Base-by-base conservation (phyloP, 2,888 invertebrate genomes). In the Diaphora mendica region DNA sequence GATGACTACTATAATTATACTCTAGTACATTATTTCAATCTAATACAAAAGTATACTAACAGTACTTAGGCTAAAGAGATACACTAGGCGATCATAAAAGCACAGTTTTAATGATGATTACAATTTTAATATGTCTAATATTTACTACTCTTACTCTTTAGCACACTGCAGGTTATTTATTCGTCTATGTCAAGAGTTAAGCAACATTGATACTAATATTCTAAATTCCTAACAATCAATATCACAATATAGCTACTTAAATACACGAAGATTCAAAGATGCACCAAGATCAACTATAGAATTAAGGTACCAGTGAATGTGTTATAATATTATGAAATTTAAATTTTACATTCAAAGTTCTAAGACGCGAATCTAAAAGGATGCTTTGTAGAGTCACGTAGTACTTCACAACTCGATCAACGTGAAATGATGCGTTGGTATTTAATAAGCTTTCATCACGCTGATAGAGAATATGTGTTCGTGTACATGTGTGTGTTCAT, bases 211-310 rank as follows among this genome's bases (percentile, higher is more conserved):
- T 87, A 80, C 85, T 88, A 88, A 83, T 79, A 74, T 78, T 74
- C 88, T 90, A 89, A 86, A 82, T 82, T 86, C 89, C 91, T 93
- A 93, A 89, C 89, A 91, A 89, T 91, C 89, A 92, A 92, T 94
- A 94, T 94, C 93, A 94, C 94, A 94, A 92, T 93, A 91, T 91
- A 89, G 88, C 91, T 92, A 94, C 90, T 87, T 89, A 87, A 88
- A 86, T 89, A 88, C 80, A 89, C 79, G 83, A 84, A 89, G 85
- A 91, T 87, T 83, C 80, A 85, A 88, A 88, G 87, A 90, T 92
- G 91, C 90, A 86, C 89, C 88, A 91, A 91, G 88, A 85, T 74
- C 77, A 78, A 87, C 85, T 81, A 87, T 84, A 81, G 26, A 20
- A 48, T 26, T 85, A 83, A 89, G 85, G 84, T 87, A 88, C 86